These are phyloP conservation scores for Lobophora halterata DNA, from an alignment of 2,888 invertebrate genomes.

Conservation along the genomic window DNA sequence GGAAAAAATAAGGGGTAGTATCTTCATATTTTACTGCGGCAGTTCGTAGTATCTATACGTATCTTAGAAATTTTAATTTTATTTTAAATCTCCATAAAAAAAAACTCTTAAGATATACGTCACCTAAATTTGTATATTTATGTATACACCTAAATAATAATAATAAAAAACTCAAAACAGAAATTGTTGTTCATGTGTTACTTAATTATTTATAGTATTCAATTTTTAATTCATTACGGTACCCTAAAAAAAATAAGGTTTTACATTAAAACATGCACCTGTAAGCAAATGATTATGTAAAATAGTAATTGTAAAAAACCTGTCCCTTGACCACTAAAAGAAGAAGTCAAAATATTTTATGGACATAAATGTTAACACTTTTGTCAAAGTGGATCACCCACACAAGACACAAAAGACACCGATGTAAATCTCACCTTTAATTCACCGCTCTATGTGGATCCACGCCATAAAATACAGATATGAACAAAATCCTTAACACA, in stretches of 20 bases:
- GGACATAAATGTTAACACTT: constrained; percentile 73
- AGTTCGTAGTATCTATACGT: too few species aligned
- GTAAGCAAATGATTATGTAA: neutral
- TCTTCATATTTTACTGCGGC: constrained; percentile 1
- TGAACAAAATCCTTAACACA: constrained; percentile 66
- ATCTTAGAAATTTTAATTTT: too few species aligned
- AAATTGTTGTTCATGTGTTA: too few species aligned
- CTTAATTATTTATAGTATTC: neutral
- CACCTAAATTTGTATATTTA: too few species aligned
- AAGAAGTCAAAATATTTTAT: constrained; percentile 80
- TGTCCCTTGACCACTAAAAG: constrained; percentile 59
- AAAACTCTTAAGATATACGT: too few species aligned
- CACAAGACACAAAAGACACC: constrained; percentile 62
- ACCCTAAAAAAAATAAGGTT: neutral
- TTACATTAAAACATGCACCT: constrained; percentile 9
- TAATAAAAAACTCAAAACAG: too few species aligned
- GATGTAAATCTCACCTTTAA: constrained; percentile 69
- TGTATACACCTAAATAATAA: too few species aligned
- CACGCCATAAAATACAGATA: constrained; percentile 71
- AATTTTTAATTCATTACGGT: too few species aligned
- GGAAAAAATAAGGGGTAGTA: constrained; percentile 18
- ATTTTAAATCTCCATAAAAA: too few species aligned
- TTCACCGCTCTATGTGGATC: constrained; percentile 55
- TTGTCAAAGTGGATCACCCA: constrained; percentile 72
- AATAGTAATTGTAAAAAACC: constrained; percentile 30